phyloP scores from a whole-genome alignment of 2,888 invertebrate species.

The Phyllotreta cruciferae region DNA sequence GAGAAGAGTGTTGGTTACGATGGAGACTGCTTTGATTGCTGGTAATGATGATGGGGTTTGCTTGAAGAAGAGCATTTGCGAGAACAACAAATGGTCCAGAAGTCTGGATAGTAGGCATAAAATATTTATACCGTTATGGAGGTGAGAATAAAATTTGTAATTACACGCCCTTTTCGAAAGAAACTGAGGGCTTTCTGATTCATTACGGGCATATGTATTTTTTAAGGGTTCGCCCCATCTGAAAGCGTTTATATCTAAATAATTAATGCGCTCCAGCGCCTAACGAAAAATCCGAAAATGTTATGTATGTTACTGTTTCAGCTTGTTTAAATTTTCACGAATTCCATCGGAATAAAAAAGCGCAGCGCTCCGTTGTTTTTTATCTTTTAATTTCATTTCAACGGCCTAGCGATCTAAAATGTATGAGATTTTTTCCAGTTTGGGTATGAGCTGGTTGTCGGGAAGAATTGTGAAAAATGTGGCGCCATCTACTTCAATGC shows the following conservation, averaged over 20 bases:
- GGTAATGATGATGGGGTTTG: slow-evolving; percentile 65
- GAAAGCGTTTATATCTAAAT: too few species aligned
- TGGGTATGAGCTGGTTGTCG: slow-evolving; percentile 79
- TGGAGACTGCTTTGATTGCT: slow-evolving; percentile 65
- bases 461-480: slow-evolving; percentile 61
- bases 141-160: slow-evolving; percentile 60
- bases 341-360: too few species aligned
- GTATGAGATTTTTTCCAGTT: slow-evolving; percentile 61
- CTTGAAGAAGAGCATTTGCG: slow-evolving; percentile 69
- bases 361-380: background rate
- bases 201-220: too few species aligned
- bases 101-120: slow-evolving; percentile 64
- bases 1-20: slow-evolving; percentile 63
- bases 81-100: slow-evolving; percentile 71
- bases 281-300: too few species aligned
- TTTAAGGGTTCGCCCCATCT: too few species aligned
- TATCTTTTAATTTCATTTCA: too few species aligned
- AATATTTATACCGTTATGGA: slow-evolving; percentile 79
- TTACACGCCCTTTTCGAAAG: background rate
- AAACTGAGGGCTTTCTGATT: too few species aligned
- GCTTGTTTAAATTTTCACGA: too few species aligned
- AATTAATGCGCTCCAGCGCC: too few species aligned
- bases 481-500: slow-evolving; percentile 61
- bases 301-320: too few species aligned
- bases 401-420: too few species aligned